These are phyloP conservation scores for Cryptotermes secundus DNA, from an alignment of 1,140 invertebrate species.

Conservation along the genomic window DNA sequence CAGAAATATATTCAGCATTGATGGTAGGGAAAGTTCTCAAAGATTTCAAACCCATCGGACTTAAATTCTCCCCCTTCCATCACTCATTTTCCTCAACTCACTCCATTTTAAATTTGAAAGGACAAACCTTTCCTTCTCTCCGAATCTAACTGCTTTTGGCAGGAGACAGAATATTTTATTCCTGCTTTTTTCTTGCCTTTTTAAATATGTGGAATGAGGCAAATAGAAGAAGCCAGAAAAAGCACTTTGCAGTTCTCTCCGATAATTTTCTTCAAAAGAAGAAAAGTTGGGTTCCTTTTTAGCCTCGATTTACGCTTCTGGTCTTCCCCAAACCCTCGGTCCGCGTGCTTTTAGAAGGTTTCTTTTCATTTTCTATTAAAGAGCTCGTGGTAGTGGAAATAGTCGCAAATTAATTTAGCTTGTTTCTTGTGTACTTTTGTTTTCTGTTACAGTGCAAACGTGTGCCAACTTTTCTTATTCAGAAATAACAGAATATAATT, in stretches of 20 bases:
- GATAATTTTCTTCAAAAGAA: conserved; percentile 11
- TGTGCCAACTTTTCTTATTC: neutral
- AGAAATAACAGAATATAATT: neutral
- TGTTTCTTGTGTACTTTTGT: conserved; percentile 10
- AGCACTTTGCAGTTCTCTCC: conserved; percentile 9
- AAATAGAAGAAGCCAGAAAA: conserved; percentile 16
- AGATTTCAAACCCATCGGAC: neutral
- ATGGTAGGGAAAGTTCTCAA: neutral
- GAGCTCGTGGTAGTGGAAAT: neutral
- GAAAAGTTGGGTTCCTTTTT: conserved; percentile 1
- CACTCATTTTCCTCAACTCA: neutral
- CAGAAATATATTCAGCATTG: neutral
- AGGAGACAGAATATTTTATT: neutral
- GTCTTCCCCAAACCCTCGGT: neutral
- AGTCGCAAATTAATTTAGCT: conserved; percentile 17
- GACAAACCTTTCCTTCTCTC: neutral
- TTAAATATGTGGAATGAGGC: neutral
- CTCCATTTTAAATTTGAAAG: conserved; percentile 3
- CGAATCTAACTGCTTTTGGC: neutral
- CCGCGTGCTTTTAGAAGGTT: neutral
- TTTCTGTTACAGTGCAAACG: neutral
- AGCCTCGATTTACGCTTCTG: neutral
- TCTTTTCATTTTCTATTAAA: conserved; percentile 3
- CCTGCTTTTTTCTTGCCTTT: neutral
- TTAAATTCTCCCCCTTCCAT: neutral